Evolutionary conservation across 2,797 vertebrate genomes (phyloP).

Genomic region (Anguilla pacifica): DNA sequence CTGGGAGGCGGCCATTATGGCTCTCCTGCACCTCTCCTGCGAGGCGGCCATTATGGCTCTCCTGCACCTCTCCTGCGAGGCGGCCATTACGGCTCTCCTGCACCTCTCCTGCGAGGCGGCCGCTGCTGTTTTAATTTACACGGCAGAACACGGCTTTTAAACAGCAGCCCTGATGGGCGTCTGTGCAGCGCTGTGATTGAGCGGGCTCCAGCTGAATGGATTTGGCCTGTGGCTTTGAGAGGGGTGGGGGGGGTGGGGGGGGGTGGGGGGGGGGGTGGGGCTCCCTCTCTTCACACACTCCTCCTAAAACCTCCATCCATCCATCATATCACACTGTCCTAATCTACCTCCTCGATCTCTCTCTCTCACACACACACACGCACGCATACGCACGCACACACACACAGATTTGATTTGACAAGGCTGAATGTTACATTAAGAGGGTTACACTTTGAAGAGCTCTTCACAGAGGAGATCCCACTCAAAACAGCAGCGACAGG

Average conservation of each 20-base stretch:
- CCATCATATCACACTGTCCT: neutral
- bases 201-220: neutral
- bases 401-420: neutral
- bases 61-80: too few species aligned
- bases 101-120: too few species aligned
- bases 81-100: too few species aligned
- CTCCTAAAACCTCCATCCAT: neutral
- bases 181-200: neutral
- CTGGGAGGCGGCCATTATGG: too few species aligned
- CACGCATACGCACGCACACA: neutral
- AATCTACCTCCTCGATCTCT: neutral
- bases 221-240: neutral
- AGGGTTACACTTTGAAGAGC: too few species aligned
- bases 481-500: too few species aligned
- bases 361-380: neutral
- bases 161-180: neutral
- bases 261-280: too few species aligned
- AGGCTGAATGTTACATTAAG: too few species aligned
- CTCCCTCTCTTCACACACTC: neutral
- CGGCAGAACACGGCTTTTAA: neutral
- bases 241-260: neutral
- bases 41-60: too few species aligned
- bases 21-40: too few species aligned
- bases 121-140: neutral
- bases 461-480: too few species aligned